phyloP scores from a whole-genome alignment of 2,888 invertebrate species.

The Drosophila seclusa region DNA sequence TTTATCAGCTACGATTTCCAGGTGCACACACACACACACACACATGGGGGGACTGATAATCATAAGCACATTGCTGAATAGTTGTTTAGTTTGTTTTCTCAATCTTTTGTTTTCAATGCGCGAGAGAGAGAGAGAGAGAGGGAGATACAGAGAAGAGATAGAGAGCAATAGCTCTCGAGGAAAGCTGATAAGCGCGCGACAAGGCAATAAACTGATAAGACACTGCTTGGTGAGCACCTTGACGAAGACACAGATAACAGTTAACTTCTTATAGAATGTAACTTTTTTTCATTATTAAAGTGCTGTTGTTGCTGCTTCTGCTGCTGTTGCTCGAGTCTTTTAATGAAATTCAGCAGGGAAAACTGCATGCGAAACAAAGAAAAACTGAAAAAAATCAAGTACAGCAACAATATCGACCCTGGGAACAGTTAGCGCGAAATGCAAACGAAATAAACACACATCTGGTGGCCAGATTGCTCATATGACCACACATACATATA shows the following conservation, averaged over 20 bases:
- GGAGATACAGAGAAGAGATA: slow-evolving; percentile 9
- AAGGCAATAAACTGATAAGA: slow-evolving; percentile 73
- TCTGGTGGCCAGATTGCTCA: slow-evolving; percentile 69
- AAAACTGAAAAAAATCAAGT: slow-evolving; percentile 52
- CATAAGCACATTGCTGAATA: slow-evolving; percentile 21
- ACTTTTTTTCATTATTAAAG: slow-evolving; percentile 31
- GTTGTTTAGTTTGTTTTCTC: slow-evolving; percentile 74
- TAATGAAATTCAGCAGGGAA: slow-evolving; percentile 56
- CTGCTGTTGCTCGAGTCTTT: slow-evolving; percentile 39
- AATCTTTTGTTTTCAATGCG: slow-evolving; percentile 71
- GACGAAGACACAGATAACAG: slow-evolving; percentile 32
- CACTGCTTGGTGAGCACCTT: slow-evolving; percentile 19
- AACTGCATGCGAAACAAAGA: slow-evolving; percentile 54
- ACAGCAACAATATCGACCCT: slow-evolving; percentile 54
- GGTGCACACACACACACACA: slow-evolving; percentile 28
- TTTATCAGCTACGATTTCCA: slow-evolving; percentile 69
- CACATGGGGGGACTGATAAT: slow-evolving; percentile 16
- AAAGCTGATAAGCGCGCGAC: slow-evolving; percentile 58
- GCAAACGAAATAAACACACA: slow-evolving; percentile 52
- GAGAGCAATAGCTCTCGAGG: slow-evolving; percentile 15
- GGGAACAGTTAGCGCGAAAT: slow-evolving; percentile 61
- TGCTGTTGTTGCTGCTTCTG: slow-evolving; percentile 16
- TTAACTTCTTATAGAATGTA: slow-evolving; percentile 31
- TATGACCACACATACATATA: slow-evolving; percentile 12
- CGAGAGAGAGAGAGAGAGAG: slow-evolving; percentile 18